Conservation (phyloP, 2,888 invertebrate species). For the Leucophora obtusa region DNA sequence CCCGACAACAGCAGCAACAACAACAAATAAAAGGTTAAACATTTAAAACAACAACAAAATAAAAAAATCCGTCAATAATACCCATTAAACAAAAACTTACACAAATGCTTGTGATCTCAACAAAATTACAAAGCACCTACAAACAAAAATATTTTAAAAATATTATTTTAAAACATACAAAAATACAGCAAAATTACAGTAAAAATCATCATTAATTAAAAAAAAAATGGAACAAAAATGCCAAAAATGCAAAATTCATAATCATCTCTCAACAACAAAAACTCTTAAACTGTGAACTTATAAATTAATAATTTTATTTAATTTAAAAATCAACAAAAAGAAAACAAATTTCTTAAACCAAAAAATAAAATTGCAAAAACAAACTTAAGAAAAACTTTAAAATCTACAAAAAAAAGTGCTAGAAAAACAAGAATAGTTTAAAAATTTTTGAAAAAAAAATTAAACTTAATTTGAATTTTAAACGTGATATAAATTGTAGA, state of each 20-base stretch:
- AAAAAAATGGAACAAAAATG: slow-evolving; percentile 40
- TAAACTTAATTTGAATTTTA: slow-evolving; percentile 30
- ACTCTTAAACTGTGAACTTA: slow-evolving; percentile 30
- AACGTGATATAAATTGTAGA: slow-evolving; percentile 50
- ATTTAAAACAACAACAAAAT: slow-evolving; percentile 61
- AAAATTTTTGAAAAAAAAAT: slow-evolving; percentile 4
- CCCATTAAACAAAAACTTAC: slow-evolving; percentile 22
- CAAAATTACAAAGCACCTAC: slow-evolving; percentile 70
- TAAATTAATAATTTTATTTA: slow-evolving; percentile 56
- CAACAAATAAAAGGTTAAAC: slow-evolving; percentile 51
- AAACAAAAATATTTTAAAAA: slow-evolving; percentile 64
- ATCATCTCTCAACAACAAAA: slow-evolving; percentile 42
- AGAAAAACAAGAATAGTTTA: slow-evolving; percentile 16
- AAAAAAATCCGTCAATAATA: slow-evolving; percentile 65
- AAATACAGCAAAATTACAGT: slow-evolving; percentile 34
- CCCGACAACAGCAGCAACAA: slow-evolving; percentile 41
- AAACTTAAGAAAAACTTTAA: slow-evolving; percentile 52
- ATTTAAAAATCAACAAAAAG: slow-evolving; percentile 30
- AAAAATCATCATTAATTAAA: slow-evolving; percentile 64
- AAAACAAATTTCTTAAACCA: slow-evolving; percentile 17
- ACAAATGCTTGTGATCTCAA: slow-evolving; percentile 76
- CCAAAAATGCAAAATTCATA: slow-evolving; percentile 67
- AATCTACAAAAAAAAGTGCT: slow-evolving; percentile 50
- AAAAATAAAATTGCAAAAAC: no score
- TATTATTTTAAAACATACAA: slow-evolving; percentile 54